These are phyloP conservation scores for Tenebrio molitor DNA, from an alignment of 1,140 invertebrate genomes.

Conservation along the genomic window DNA sequence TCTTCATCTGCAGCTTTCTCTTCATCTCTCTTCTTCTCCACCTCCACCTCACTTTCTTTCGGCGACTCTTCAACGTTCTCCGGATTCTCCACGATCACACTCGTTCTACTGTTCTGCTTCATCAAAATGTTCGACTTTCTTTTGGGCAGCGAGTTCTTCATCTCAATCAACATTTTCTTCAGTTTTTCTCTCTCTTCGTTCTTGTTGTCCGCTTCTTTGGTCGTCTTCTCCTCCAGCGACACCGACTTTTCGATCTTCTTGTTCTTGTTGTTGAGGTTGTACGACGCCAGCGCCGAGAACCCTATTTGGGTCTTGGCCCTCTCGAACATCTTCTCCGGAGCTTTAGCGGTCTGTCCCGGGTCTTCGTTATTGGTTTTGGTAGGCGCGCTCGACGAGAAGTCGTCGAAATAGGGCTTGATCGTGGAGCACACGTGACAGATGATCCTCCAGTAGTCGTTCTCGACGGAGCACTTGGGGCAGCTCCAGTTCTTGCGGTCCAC, in stretches of 20 bases:
- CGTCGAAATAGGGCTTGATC: slow-evolving; percentile 65
- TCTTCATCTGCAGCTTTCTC: slow-evolving; percentile 28
- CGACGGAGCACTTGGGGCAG: slow-evolving; percentile 70
- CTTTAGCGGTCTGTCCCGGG: slow-evolving; percentile 49
- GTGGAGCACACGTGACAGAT: slow-evolving; percentile 71
- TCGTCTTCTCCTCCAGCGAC: slow-evolving; percentile 41
- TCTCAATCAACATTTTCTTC: slow-evolving; percentile 76
- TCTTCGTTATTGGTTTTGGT: slow-evolving; percentile 33
- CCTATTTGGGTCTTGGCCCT: slow-evolving; percentile 64
- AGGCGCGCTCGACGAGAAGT: slow-evolving; percentile 55
- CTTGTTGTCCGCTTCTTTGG: slow-evolving; percentile 55
- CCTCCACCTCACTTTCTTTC: not conserved
- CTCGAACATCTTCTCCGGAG: slow-evolving; percentile 54
- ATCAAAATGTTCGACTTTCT: slow-evolving; percentile 58
- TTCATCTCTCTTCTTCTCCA: slow-evolving; percentile 1
- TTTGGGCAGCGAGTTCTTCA: slow-evolving; percentile 77
- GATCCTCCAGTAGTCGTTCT: slow-evolving; percentile 71
- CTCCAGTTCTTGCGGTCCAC: slow-evolving; percentile 66
- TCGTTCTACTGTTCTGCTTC: slow-evolving; percentile 57
- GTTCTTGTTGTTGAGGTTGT: slow-evolving; percentile 51
- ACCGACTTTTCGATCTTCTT: slow-evolving; percentile 49
- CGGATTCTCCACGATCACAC: slow-evolving; percentile 61
- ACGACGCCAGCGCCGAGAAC: slow-evolving; percentile 58
- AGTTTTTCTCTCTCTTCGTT: slow-evolving; percentile 70
- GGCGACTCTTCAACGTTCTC: slow-evolving; percentile 8